phyloP scores from a whole-genome alignment of 2,113 vertebrate genomes.

The Recurvirostra avosetta region DNA sequence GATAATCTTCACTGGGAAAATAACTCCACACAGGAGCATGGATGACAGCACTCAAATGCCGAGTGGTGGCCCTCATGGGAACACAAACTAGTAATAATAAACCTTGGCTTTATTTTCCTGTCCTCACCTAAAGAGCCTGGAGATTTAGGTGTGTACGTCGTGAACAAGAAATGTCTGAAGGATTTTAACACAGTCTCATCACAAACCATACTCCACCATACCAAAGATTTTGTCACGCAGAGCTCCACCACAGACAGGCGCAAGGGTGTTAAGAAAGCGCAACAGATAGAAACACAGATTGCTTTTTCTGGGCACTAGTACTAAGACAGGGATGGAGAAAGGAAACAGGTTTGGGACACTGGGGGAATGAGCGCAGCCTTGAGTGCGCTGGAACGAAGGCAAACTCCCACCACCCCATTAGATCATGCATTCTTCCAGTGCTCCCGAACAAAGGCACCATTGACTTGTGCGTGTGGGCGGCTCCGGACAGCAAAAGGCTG shows the following conservation, averaged over 20 bases:
- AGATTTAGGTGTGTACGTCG: background rate
- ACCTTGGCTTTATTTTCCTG: background rate
- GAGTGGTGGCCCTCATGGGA: background rate
- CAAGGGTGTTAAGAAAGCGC: background rate
- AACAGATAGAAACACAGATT: background rate
- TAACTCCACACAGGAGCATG: fast-evolving
- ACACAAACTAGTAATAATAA: background rate
- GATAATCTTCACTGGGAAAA: background rate
- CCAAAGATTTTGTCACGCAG: background rate
- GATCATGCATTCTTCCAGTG: conserved; percentile 83
- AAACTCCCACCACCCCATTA: conserved; percentile 81
- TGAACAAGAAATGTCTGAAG: background rate
- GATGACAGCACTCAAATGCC: background rate
- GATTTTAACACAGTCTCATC: background rate
- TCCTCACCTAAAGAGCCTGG: background rate
- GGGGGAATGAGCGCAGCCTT: conserved; percentile 51
- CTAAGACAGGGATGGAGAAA: background rate
- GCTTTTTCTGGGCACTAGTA: background rate
- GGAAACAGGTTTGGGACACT: conserved; percentile 27
- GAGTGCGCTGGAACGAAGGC: conserved; percentile 58
- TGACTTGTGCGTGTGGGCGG: conserved; percentile 80
- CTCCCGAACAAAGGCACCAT: conserved; percentile 82
- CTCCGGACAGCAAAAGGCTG: conserved; percentile 36
- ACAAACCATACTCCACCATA: background rate
- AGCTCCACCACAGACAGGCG: background rate